Conservation (phyloP, 2,113 vertebrate genomes). For the Chaenocephalus aceratus region DNA sequence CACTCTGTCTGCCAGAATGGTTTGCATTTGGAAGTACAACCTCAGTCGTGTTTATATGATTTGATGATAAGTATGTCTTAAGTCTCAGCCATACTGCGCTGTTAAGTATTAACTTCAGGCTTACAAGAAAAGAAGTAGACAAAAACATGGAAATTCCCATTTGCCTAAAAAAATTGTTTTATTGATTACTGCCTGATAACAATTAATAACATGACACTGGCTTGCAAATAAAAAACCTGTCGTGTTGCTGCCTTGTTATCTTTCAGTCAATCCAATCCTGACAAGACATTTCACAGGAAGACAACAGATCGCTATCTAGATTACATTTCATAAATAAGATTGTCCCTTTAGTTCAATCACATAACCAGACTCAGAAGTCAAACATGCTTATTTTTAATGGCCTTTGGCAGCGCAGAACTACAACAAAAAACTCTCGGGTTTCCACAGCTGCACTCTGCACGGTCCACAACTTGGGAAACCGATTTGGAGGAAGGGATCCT, state of each 20-base stretch:
- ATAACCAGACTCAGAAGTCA: slow-evolving; percentile 64
- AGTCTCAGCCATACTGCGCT: slow-evolving; percentile 44
- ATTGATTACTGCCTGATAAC: slow-evolving; percentile 38
- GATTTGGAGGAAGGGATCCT: slow-evolving; percentile 64
- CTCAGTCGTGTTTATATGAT: slow-evolving; percentile 51
- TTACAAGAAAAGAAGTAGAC: slow-evolving; percentile 8
- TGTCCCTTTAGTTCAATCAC: slow-evolving; percentile 59
- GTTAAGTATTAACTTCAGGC: slow-evolving; percentile 31
- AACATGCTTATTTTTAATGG: slow-evolving; percentile 71
- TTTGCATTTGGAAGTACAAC: neutral
- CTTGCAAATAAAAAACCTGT: neutral
- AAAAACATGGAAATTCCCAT: neutral
- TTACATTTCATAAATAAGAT: slow-evolving; percentile 51
- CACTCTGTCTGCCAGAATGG: slow-evolving; percentile 44
- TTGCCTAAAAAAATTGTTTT: slow-evolving; percentile 23
- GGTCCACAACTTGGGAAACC: slow-evolving; percentile 67
- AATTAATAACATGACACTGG: slow-evolving; percentile 27
- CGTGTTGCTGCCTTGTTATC: slow-evolving; percentile 17
- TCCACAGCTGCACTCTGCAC: slow-evolving; percentile 72
- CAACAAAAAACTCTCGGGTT: slow-evolving; percentile 64
- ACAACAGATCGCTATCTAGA: slow-evolving; percentile 52
- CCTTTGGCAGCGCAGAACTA: slow-evolving; percentile 62
- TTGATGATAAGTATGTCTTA: slow-evolving; percentile 55
- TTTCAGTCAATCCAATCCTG: slow-evolving; percentile 19
- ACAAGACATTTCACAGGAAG: slow-evolving; percentile 34